Base-by-base conservation (phyloP, 2,888 invertebrate genomes). In the Azorinus chamasolen region DNA sequence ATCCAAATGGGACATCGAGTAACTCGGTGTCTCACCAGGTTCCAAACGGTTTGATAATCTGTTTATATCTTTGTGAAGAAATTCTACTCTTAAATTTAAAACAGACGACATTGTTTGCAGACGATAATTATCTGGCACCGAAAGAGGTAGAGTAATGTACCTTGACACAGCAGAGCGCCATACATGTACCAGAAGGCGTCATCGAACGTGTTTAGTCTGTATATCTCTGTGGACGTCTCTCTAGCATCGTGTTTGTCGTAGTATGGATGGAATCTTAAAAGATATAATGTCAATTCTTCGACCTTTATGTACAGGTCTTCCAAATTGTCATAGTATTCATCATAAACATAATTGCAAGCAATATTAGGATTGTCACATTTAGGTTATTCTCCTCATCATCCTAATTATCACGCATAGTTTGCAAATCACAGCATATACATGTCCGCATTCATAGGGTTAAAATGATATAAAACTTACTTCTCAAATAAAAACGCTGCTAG, bases 151-250 rank as follows among this genome's bases (percentile, higher is more conserved):
- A n/a, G n/a, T n/a, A n/a, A n/a, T n/a, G n/a, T 32, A 85, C 87
- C 85, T 83, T 85, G 84, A 24, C 72, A 77, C 1, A 85, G 73
- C n/a, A 86, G 41, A 12, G 82, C 81, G 10, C 86, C 83, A 25
- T 79, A 83, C 72, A 82, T 79, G 51, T 83, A 85, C 85, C 85
- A 85, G 45, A 96, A 94, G 87, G 85, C 74, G 24, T 85, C 83
- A 22, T 70, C 55, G 18, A 83, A 79, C 0, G 77, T 78, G 32
- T 57, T 54, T 22, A 68, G 43, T 46, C 74, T 64, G 20, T 61
- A 59, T 1, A 25, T 57, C 27, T 76, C 62, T 32, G 41, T 55
- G 2, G 46, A 61, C 16, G 41, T 43, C 32, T 32, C 32, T 32
- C 4, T 10, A 32, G 4, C 10, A 10, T 4, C 10, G 32, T 32